Conservation (phyloP, 2,888 invertebrate genomes). For the Argynnis bischoffii region DNA sequence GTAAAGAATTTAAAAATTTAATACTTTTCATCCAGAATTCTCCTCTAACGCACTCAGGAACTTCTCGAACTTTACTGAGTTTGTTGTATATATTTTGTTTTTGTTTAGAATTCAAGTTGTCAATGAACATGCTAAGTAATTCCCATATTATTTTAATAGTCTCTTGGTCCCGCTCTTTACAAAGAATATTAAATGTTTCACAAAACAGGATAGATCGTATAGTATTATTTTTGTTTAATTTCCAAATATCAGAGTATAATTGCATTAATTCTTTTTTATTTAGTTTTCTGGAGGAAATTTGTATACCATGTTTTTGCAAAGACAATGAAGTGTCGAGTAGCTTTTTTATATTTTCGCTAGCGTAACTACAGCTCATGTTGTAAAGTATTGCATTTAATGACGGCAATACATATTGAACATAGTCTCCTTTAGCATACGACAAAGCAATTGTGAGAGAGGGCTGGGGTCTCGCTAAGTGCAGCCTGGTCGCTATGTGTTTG, state of each 20-base stretch:
- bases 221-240: slow-evolving; percentile 55
- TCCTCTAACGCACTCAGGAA: slow-evolving; percentile 51
- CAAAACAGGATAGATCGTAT: slow-evolving; percentile 59
- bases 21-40: slow-evolving; percentile 56
- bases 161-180: slow-evolving; percentile 49
- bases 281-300: slow-evolving; percentile 55
- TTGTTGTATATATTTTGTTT: slow-evolving; percentile 56
- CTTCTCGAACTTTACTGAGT: slow-evolving; percentile 45
- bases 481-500: slow-evolving; percentile 58
- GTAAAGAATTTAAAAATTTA: slow-evolving; percentile 51
- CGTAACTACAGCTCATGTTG: slow-evolving; percentile 50
- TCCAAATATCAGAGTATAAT: slow-evolving; percentile 56
- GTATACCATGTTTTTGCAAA: slow-evolving; percentile 63
- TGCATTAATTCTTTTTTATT: slow-evolving; percentile 49
- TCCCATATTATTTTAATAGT: slow-evolving; percentile 52
- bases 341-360: slow-evolving; percentile 46
- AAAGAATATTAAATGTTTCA: slow-evolving; percentile 53
- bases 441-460: slow-evolving; percentile 52
- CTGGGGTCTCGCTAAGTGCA: slow-evolving; percentile 61
- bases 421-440: slow-evolving; percentile 64
- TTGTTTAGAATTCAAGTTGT: slow-evolving; percentile 56
- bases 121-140: slow-evolving; percentile 55
- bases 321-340: slow-evolving; percentile 59
- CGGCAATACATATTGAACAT: slow-evolving; percentile 60
- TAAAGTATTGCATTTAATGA: slow-evolving; percentile 58